Percentiles rank a stretch among this genome's conserved stretches.
Conservation (phyloP, 2,113 vertebrate genomes). For the Irena cyanogastra region DNA sequence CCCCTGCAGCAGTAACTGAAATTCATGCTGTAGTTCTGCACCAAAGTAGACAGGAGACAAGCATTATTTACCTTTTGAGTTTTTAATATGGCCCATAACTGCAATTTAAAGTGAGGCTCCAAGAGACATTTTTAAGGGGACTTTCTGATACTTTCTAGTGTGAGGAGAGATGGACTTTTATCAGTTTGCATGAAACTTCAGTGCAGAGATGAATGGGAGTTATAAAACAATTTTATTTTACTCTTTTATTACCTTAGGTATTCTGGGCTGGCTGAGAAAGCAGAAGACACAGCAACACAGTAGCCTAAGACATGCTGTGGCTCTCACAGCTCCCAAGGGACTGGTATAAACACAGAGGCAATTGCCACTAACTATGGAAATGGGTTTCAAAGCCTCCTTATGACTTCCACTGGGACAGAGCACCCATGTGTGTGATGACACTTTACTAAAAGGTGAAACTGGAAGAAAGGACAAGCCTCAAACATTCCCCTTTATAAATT, state of each 20-base stretch:
- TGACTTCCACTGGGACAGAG: background rate
- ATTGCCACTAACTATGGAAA: background rate
- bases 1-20: background rate
- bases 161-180: background rate
- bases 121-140: background rate
- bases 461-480: background rate
- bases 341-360: background rate
- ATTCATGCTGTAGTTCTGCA: background rate
- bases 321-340: background rate
- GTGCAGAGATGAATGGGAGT: background rate
- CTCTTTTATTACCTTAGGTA: background rate
- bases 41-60: background rate
- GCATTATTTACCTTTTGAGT: background rate
- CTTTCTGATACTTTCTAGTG: background rate
- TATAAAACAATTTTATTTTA: background rate
- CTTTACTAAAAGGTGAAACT: background rate
- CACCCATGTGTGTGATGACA: background rate
- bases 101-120: background rate
- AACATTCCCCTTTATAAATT: background rate
- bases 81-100: background rate
- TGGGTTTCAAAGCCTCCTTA: background rate
- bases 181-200: background rate
- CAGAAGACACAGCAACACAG: background rate
- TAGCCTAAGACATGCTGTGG: background rate
- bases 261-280: background rate